Evolutionary conservation across 2,113 vertebrate genomes (phyloP).

Genomic region (Calidris pygmaea): DNA sequence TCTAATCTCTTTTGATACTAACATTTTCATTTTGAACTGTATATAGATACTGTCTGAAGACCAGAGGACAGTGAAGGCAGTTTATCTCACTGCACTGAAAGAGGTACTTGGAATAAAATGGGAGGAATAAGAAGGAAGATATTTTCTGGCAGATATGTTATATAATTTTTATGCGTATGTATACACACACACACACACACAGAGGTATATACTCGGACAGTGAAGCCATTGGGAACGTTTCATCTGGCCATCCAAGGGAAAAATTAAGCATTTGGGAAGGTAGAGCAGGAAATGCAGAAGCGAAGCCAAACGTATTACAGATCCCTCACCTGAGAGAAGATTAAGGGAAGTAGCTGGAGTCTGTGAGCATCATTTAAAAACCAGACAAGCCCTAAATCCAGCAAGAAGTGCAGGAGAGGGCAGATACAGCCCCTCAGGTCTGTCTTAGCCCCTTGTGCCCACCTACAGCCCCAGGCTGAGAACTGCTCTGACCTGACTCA

Average conservation of each 20-base stretch:
- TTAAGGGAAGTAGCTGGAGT: background rate
- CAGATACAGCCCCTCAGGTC: background rate
- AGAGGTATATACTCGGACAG: background rate
- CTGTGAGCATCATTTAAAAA: background rate
- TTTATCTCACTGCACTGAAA: background rate
- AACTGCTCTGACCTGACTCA: background rate
- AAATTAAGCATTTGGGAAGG: background rate
- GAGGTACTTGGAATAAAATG: background rate
- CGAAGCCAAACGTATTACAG: background rate
- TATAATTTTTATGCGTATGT: background rate
- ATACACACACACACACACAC: background rate
- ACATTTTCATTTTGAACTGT: background rate
- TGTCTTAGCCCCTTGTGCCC: background rate
- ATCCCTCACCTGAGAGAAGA: background rate
- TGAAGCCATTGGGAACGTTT: background rate
- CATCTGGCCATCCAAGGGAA: background rate
- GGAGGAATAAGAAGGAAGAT: background rate
- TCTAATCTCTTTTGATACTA: background rate
- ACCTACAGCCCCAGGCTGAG: rapidly evolving
- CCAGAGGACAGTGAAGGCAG: background rate
- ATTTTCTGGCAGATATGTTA: background rate
- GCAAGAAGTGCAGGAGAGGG: background rate
- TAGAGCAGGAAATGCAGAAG: background rate
- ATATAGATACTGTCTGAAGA: background rate
- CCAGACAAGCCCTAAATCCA: background rate